Base-by-base conservation (phyloP, 2,888 invertebrate species). In the Lagria hirta region DNA sequence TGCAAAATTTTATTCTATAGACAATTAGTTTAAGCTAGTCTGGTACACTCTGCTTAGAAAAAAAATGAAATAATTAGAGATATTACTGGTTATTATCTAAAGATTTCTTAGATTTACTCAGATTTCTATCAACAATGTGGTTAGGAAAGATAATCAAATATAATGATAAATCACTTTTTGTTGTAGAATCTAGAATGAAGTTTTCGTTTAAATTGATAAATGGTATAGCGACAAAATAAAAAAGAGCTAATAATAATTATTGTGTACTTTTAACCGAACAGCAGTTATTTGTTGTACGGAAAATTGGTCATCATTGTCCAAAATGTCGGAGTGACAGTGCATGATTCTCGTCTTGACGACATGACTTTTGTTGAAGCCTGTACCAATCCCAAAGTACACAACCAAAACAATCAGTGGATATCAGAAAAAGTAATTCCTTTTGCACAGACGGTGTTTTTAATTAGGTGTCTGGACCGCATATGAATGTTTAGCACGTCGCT, bases 401-500 rank as follows among this genome's bases (percentile, higher is more conserved):
- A 30, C 21, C 30, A 20, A 18, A 29, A 30, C 30, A 30, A 30
- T 30, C 21, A 12, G 13, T 26, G n/a, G 27, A 3, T 13, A 7
- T 14, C 14, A 29, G 27, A 57, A 57, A 55, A 57, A 57, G 46
- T 33, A 42, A 51, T 42, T 46, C 49, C 49, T 53, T 55, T 54
- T 55, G 59, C 57, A 59, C 60, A 58, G 51, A 49, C 51, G 47
- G 58, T 54, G 58, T 61, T 58, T 58, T 59, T 62, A 61, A 62
- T 62, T 61, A 61, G 61, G 61, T 60, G 61, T 53, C 53, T 51
- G 49, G 45, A 55, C 56, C 53, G 42, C 57, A 61, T 62, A 56
- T 59, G 62, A 57, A 62, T 62, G 61, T 60, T 61, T 61, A 60
- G 61, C 62, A 62, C 62, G 62, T 62, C 54, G 52, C 49, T 55